Evolutionary conservation across 2,888 invertebrate species (phyloP).

Genomic region (Ceraclea dissimilis): DNA sequence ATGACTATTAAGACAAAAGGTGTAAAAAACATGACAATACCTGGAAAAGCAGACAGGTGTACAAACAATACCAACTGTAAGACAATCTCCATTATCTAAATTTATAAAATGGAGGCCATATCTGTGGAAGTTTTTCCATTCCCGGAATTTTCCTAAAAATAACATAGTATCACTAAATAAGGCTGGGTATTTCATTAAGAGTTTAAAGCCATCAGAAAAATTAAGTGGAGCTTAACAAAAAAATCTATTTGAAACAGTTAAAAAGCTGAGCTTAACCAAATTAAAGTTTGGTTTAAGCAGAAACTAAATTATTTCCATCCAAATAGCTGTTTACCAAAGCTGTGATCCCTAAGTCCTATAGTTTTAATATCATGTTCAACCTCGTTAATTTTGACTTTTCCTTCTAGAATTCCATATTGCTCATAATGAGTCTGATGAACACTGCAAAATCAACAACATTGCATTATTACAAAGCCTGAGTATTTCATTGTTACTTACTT

Average conservation of each 20-base stretch:
- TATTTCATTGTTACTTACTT: too few species aligned
- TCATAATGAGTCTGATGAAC: conserved; percentile 70
- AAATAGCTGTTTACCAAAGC: conserved; percentile 58
- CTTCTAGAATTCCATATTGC: conserved; percentile 58
- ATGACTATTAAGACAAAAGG: too few species aligned
- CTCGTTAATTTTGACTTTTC: conserved; percentile 48
- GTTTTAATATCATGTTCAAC: conserved; percentile 42
- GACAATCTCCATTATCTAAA: conserved; percentile 60
- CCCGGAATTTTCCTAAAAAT: conserved; percentile 45
- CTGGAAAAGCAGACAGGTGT: conserved; percentile 55
- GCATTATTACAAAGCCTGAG: too few species aligned
- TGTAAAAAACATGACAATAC: conserved; percentile 39
- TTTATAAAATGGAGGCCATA: conserved; percentile 64
- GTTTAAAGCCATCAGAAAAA: too few species aligned
- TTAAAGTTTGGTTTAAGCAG: too few species aligned
- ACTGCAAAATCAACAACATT: conserved; percentile 46
- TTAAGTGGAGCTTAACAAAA: too few species aligned
- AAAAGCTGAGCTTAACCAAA: neutral
- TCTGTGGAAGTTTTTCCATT: conserved; percentile 62
- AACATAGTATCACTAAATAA: too few species aligned
- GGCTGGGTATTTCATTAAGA: too few species aligned
- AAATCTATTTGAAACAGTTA: too few species aligned
- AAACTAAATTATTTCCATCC: too few species aligned
- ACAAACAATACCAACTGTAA: conserved; percentile 58
- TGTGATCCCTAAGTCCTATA: conserved; percentile 61